Evolutionary conservation across 2,113 vertebrate species (phyloP).

Genomic region (Fregata magnificens): DNA sequence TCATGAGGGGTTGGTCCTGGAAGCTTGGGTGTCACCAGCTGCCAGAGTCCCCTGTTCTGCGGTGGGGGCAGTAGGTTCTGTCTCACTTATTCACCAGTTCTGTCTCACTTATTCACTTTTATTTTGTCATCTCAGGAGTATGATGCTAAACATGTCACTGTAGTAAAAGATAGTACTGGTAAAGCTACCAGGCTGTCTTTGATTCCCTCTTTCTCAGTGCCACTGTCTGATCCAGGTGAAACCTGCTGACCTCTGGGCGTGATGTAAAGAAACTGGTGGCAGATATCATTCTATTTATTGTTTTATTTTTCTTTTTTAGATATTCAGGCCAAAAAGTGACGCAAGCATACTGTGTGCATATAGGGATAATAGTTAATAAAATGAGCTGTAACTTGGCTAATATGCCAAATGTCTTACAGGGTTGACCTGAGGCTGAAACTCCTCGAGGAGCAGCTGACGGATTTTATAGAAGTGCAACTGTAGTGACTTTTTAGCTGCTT

Average conservation of each 20-base stretch:
- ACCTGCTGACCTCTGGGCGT: not conserved
- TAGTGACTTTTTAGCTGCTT: not conserved
- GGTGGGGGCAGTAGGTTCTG: not conserved
- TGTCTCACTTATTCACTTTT: not conserved
- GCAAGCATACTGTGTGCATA: not conserved
- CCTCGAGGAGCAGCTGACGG: not conserved
- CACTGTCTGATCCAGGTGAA: not conserved
- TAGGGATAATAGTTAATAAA: not conserved
- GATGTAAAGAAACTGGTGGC: not conserved
- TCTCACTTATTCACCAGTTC: not conserved
- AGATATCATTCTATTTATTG: not conserved
- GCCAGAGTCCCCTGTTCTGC: not conserved
- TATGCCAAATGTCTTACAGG: not conserved
- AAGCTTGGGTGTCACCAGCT: not conserved
- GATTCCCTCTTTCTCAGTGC: not conserved
- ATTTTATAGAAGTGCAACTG: not conserved
- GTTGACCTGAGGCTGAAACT: not conserved
- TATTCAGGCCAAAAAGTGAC: not conserved
- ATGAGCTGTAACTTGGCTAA: not conserved
- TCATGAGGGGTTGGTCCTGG: accelerated
- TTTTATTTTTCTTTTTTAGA: not conserved
- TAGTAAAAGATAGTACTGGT: too few relatives aligned
- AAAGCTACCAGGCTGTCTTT: not conserved
- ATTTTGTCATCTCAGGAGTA: not conserved
- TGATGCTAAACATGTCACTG: accelerated